Base-by-base conservation (phyloP, 1,140 invertebrate species). In the Teleopsis dalmanni region DNA sequence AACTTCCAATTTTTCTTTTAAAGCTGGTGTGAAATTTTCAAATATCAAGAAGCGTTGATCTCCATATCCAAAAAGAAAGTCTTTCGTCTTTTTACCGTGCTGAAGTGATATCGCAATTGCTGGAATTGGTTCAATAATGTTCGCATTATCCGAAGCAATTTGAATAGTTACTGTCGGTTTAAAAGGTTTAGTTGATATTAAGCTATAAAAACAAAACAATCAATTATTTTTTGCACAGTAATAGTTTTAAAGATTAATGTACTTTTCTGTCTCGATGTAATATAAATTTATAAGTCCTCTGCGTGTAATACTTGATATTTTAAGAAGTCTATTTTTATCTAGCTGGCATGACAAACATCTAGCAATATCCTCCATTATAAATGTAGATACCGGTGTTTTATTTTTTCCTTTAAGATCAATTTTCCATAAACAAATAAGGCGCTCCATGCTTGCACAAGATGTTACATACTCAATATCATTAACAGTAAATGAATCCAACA, bases 221-320 rank as follows among this genome's bases (percentile, higher is more conserved):
- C 16, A 27, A 38, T 5, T 11, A 23, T 23, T 43, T 10, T 27
- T 9, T 22, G 4, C n/a, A 6, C 21, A 21, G n/a, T 35, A 14
- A 38, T 2, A 41, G 6, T 40, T 21, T 18, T 50, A 9, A 16
- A 11, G 11, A 25, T 18, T 11, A 38, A 16, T 19, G 13, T 5
- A 51, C 43, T 22, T 43, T 13, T 43, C 38, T 33, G 25, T 31
- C 16, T 23, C 33, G 18, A 52, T 31, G 1, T 82, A 77, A 70
- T 87, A 92, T 27, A 89, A 72, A 65, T 90, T 81, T 36, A 86
- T 78, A 33, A 84, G 79, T 13, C 88, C 88, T 65, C 78, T 84
- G 53, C 80, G 78, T 1, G 85, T 87, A 1, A 82, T 77, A 11
- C 81, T 82, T 7, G 76, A 75, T 27, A 88, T 57, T 46, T 75